Evolutionary conservation across 2,888 invertebrate genomes (phyloP), one percentile per base, ranked within the genome.

Genomic region (Pseudanteris insignis): DNA sequence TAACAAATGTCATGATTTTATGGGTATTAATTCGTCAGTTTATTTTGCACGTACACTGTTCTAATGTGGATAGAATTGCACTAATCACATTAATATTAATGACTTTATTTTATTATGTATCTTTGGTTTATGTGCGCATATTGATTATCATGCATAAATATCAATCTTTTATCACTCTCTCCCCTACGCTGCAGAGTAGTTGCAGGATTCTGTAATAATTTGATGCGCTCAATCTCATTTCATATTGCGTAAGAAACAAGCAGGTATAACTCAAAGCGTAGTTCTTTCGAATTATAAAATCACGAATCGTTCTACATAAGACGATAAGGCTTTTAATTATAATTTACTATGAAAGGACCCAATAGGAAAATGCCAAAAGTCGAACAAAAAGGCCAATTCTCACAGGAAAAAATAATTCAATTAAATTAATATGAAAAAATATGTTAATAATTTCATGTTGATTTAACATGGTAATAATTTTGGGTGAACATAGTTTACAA

Each of bases 151-250:
- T 58, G 55, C 51, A 34, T 55, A 48, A 57, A 53, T 57, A 53
- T 57, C 53, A 63, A 63, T 63, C 62, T 55, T 55, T 63, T 63
- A 58, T 63, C 57, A 63, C 57, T 63, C 62, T 63, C 62, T 63
- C 62, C 62, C 62, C 62, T 62, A 47, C 57, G 62, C 47, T 61
- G 61, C 55, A 55, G 55, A 46, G 34, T 48, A 44, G 40, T 43
- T 51, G 61, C 50, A 55, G 50, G 55, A 62, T 32, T 61, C 61
- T 11, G 47, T 55, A 59, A 44, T 63, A 63, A 40, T 41, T 37
- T 48, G 30, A 43, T 58, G 48, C 34, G 38, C 47, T 29, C 38
- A 44, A 57, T 46, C 38, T 63, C 47, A 37, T 36, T 15, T 46
- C 43, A n/a, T n/a, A 47, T 47, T 24, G 55, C 41, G 47, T 41